Conservation (phyloP, 2,888 invertebrate genomes). For the Malacosoma neustria region DNA sequence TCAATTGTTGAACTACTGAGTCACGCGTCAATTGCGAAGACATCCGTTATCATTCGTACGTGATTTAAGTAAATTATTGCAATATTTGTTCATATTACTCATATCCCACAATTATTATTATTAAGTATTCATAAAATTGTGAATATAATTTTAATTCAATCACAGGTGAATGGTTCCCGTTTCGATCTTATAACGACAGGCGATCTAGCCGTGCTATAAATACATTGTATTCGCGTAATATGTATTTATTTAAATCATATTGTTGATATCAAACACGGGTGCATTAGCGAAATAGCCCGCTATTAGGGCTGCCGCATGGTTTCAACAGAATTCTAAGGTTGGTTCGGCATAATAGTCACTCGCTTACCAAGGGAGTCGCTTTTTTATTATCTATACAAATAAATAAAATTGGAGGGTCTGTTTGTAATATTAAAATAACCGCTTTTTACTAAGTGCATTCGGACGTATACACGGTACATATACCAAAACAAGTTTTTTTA, state of each 20-base stretch:
- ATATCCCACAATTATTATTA: not conserved
- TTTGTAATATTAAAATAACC: too few relatives aligned
- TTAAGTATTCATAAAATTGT: slow-evolving; percentile 1
- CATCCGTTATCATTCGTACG: not conserved
- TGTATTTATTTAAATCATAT: not conserved
- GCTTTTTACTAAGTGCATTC: too few relatives aligned
- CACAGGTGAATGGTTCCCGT: not conserved
- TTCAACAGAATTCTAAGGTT: too few relatives aligned
- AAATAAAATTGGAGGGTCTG: too few relatives aligned
- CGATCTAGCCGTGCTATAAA: not conserved
- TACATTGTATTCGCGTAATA: not conserved
- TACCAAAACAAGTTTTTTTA: too few relatives aligned
- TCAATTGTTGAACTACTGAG: not conserved
- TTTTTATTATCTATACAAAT: too few relatives aligned
- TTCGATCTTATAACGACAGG: not conserved
- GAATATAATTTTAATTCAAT: too few relatives aligned
- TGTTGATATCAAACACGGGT: not conserved
- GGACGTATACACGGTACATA: too few relatives aligned
- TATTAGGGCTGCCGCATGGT: not conserved
- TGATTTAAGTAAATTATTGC: not conserved
- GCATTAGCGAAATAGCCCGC: not conserved
- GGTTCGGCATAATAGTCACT: too few relatives aligned
- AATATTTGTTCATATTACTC: too few relatives aligned
- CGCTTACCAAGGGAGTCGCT: too few relatives aligned
- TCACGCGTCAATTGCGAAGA: not conserved